Conservation (phyloP, 1,140 invertebrate genomes). For the Leguminivora glycinivorella region DNA sequence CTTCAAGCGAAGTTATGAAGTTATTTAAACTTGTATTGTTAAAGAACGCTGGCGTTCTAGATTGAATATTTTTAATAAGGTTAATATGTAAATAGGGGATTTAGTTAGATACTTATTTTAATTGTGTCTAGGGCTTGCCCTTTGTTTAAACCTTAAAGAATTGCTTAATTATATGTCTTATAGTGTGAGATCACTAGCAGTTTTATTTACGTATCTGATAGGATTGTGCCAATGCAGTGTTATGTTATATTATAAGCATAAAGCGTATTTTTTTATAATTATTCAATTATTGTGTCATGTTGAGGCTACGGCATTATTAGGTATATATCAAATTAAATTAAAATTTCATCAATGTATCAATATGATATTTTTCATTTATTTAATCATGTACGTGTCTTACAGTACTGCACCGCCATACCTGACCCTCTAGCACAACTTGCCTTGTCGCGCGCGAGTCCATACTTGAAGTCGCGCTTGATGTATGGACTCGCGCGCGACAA, state of each 20-base stretch:
- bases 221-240: conserved; percentile 1
- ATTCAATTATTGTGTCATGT: neutral
- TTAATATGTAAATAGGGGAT: conserved; percentile 26
- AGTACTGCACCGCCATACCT: too few relatives aligned
- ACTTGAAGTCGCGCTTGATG: too few relatives aligned
- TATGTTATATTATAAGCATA: neutral
- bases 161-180: neutral
- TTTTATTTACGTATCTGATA: neutral
- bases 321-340: neutral
- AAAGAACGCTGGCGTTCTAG: conserved; percentile 27
- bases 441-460: too few relatives aligned
- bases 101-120: conserved; percentile 17
- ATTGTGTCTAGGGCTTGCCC: neutral
- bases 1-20: neutral
- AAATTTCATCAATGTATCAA: too few relatives aligned
- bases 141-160: neutral
- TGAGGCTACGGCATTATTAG: neutral
- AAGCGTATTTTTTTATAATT: neutral
- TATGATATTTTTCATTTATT: too few relatives aligned
- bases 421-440: too few relatives aligned
- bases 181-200: neutral
- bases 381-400: too few relatives aligned
- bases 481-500: too few relatives aligned
- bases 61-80: conserved; percentile 12
- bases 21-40: neutral